phyloP scores from a whole-genome alignment of 2,888 invertebrate genomes.

The Conus canariensis region DNA sequence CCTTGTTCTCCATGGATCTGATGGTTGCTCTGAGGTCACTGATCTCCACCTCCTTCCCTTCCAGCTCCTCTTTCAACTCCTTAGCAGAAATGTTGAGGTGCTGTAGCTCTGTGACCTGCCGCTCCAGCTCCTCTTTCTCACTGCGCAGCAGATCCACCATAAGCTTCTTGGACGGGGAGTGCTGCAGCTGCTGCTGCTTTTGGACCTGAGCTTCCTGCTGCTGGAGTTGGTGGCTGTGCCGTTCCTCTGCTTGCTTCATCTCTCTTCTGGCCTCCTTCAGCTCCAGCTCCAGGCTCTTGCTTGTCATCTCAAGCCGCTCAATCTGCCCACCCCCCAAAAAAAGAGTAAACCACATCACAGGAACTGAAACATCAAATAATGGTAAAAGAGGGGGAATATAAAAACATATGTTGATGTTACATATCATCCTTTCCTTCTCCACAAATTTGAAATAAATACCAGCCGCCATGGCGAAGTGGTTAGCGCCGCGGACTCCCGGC shows the following conservation, averaged over 20 bases:
- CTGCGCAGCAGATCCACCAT: constrained; percentile 40
- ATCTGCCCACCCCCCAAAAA: background rate
- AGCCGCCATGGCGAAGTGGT: too few species aligned
- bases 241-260: background rate
- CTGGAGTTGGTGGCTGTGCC: background rate
- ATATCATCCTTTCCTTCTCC: too few species aligned
- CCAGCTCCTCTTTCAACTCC: constrained; percentile 40
- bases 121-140: constrained; percentile 54
- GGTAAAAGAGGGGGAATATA: too few species aligned
- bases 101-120: constrained; percentile 45
- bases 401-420: too few species aligned
- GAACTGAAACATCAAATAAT: background rate
- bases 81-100: constrained; percentile 30
- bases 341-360: too few species aligned
- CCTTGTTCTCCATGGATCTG: constrained; percentile 22
- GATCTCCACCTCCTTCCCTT: constrained; percentile 51
- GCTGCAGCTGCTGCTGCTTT: background rate
- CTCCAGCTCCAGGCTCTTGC: constrained; percentile 40
- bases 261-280: constrained; percentile 23
- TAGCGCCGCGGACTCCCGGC: too few species aligned
- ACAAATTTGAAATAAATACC: too few species aligned
- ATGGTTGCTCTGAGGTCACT: constrained; percentile 50
- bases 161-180: constrained; percentile 14
- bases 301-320: constrained; percentile 47
- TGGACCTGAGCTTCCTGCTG: constrained; percentile 22